Base-by-base conservation (phyloP, 2,113 vertebrate genomes). In the Meles meles region DNA sequence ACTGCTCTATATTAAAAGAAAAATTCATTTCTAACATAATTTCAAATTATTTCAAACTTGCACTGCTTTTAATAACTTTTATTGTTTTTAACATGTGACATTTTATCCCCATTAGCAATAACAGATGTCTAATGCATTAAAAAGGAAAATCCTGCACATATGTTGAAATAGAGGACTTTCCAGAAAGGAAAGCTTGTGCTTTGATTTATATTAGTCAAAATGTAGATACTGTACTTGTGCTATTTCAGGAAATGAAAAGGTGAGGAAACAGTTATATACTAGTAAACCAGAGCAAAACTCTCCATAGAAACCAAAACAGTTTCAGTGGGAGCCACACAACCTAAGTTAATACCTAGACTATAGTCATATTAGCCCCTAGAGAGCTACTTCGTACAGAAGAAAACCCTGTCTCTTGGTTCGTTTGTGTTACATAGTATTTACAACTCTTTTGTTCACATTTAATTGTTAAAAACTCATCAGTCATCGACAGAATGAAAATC, bases 181-280 rank as follows among this genome's bases (percentile, higher is more conserved):
- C 90, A 92, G 88, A 97, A 96, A 97, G 90, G 92, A 97, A 97
- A 95, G 93, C 87, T 94, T 96, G 95, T 94, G 92, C 96, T 97
- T 97, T 98, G 95, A 98, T 98, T 98, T 98, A 98, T 98, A 95
- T 88, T 86, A 96, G 88, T 96, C 96, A 93, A 96, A 98, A 98
- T 98, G 85, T 94, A 97, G 97, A 97, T 96, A 98, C 97, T 98
- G 96, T 97, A 97, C 88, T 89, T 97, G 96, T 91, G 63, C 96
- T 97, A 97, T 97, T 98, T 96, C 98, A 98, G 98, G 97, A 98
- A 98, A 98, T 97, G 96, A 98, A 97, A 97, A 97, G 96, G 96
- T 96, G 97, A 98, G 92, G 95, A 97, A 96, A 94, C 71, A 82
- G 94, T 88, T 96, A 97, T 82, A 96, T 82, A 85, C 94, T 80